Evolutionary conservation across 2,888 invertebrate species (phyloP), one percentile per base, ranked within the genome.

Genomic region (Choreutis nemorana): DNA sequence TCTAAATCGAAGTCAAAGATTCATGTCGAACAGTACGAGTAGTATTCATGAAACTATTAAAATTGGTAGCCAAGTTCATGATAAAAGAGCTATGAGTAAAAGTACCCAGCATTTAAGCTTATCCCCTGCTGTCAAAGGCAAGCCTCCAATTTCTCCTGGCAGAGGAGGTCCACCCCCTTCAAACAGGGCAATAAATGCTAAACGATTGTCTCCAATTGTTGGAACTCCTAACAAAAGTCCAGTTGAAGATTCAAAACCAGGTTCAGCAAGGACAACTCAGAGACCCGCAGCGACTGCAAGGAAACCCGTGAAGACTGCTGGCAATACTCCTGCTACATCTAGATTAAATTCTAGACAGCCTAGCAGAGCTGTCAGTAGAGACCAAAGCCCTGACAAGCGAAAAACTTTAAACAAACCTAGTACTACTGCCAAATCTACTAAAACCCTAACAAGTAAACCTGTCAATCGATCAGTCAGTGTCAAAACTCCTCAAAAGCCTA

Each of bases 171-270:
- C 80, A 9, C 80, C 80, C 1, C 79, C 80, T 22, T 65, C 75
- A 1, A 77, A 79, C 25, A 73, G 56, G 42, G 41, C 59, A 10
- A 67, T 79, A 2, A 79, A 72, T 32, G 45, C 78, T 7, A 80
- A 80, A 56, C 54, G 80, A 26, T 48, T 80, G 2, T 80, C 80
- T 6, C 80, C 80, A 3, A 80, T 80, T 14, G 78, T 77, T 22
- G 77, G 79, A 2, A 80, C 80, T 5, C 80, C 80, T 15, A 80
- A 61, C 33, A 80, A 79, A 55, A 79, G 70, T 45, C 78, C 77
- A n/a, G 43, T 49, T 16, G 75, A 71, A 36, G 66, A 70, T 30
- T 41, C 46, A 3, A 77, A 75, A 40, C 57, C 68, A 25, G 46
- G 46, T 26, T 61, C 71, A 21, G 60, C 67, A 5, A 67, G 58